Conservation (phyloP, 2,797 vertebrate genomes). For the Threskiornis aethiopicus region DNA sequence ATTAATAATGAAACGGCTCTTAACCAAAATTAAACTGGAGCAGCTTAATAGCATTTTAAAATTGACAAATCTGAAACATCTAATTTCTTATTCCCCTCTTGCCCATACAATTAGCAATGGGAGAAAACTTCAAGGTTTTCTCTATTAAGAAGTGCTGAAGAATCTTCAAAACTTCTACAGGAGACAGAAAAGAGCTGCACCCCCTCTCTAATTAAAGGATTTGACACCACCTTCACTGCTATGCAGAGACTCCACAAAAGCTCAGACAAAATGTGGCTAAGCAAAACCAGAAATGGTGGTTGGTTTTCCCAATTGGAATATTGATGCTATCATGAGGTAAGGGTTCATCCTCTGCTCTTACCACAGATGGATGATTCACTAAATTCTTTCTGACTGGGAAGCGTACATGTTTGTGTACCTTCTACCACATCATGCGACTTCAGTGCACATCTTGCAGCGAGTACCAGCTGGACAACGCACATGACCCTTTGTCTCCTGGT, state of each 20-base stretch:
- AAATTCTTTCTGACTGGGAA: not conserved
- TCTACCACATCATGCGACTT: not conserved
- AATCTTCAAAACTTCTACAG: not conserved
- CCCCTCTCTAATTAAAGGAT: not conserved
- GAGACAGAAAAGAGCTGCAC: not conserved
- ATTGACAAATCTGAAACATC: not conserved
- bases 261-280: not conserved
- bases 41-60: not conserved
- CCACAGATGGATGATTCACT: not conserved
- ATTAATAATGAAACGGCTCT: not conserved
- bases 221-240: too few relatives aligned
- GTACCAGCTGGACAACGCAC: not conserved
- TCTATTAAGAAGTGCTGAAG: not conserved
- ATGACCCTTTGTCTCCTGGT: not conserved
- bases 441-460: not conserved
- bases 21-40: conserved; percentile 12
- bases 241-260: not conserved
- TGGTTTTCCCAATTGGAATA: not conserved
- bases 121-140: not conserved
- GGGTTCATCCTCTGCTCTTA: not conserved
- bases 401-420: rapidly evolving
- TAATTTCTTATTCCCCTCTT: not conserved
- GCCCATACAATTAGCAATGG: not conserved
- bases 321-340: rapidly evolving
- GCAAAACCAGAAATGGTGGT: rapidly evolving